Evolutionary conservation across 2,113 vertebrate species (phyloP).

Genomic region (Zosterops japonicus): DNA sequence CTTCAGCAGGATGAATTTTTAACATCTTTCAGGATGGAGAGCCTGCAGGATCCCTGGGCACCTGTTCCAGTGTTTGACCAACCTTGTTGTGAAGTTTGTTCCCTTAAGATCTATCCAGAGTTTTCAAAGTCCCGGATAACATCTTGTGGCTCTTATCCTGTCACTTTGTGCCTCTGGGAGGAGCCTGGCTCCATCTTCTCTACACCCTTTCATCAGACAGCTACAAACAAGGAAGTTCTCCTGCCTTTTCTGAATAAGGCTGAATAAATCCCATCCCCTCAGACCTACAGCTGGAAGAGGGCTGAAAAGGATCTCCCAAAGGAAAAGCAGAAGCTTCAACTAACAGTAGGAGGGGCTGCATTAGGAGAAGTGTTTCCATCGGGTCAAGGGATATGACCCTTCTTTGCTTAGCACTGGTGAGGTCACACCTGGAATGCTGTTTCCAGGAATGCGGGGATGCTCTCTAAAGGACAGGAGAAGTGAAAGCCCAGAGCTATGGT

Average conservation of each 20-base stretch:
- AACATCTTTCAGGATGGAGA: background rate
- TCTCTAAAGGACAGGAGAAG: background rate
- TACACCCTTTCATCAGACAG: background rate
- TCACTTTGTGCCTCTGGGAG: background rate
- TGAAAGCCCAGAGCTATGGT: background rate
- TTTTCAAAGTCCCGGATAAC: background rate
- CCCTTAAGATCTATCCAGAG: background rate
- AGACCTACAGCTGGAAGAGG: background rate
- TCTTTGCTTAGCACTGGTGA: background rate
- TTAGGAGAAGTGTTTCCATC: background rate
- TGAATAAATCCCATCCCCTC: background rate
- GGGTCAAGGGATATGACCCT: background rate
- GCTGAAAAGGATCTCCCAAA: background rate
- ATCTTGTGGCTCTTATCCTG: background rate
- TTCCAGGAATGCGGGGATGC: background rate
- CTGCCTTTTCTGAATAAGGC: background rate
- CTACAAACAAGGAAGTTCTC: background rate
- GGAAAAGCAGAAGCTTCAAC: background rate
- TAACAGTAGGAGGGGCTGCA: background rate
- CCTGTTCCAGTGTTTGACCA: background rate
- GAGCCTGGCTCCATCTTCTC: background rate
- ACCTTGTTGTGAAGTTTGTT: background rate
- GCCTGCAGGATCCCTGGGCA: background rate
- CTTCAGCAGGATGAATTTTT: background rate
- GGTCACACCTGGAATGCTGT: background rate